Conservation (phyloP, 2,113 vertebrate genomes). For the Phaetusa simplex region DNA sequence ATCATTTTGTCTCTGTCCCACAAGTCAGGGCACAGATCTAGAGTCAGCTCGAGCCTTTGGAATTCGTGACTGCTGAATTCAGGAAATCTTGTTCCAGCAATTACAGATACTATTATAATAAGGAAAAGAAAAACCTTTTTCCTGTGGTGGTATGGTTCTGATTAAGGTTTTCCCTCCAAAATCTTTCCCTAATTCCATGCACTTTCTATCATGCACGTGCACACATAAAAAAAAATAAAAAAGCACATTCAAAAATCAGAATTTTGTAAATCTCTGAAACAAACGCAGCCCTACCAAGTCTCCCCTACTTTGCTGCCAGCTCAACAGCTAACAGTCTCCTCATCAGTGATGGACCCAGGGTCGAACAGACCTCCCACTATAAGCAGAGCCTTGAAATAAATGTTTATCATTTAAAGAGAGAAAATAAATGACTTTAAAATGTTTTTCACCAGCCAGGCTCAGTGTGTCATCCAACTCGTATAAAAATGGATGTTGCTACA, state of each 20-base stretch:
- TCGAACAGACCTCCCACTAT: background rate
- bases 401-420: background rate
- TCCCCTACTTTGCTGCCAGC: background rate
- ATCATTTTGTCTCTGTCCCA: background rate
- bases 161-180: background rate
- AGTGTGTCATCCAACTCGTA: background rate
- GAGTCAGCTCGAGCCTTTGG: background rate
- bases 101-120: background rate
- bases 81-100: background rate
- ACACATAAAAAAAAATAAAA: background rate
- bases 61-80: background rate
- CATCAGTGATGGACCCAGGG: background rate
- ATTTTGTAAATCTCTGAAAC: background rate
- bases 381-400: background rate
- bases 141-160: background rate
- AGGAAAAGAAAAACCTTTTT: background rate
- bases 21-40: background rate
- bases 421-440: conserved; percentile 10
- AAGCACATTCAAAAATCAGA: background rate
- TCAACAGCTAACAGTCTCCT: background rate
- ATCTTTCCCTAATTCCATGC: background rate
- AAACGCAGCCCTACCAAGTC: background rate
- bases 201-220: background rate
- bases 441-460: background rate
- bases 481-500: conserved; percentile 35